Evolutionary conservation across 2,113 vertebrate species (phyloP), one percentile per base, ranked within the genome.

Genomic region (Hymenochirus boettgeri): DNA sequence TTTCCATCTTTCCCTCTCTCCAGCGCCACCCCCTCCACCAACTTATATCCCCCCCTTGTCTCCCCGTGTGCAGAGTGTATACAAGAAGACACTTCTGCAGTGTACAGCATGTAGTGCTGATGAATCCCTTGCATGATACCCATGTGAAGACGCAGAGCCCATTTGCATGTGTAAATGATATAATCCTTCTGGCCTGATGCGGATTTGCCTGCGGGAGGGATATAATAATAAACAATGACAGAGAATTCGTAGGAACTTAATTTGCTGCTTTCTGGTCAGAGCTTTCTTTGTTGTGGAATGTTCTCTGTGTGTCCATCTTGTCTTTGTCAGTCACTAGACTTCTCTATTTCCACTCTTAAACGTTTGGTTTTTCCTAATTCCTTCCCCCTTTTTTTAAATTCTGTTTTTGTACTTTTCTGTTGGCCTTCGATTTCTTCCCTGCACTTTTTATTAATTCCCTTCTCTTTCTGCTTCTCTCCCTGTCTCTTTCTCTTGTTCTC

Each of bases 121-220:
- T 59, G 65, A 67, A 52, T 67, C 65, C 56, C 65, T 60, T 52
- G 47, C 55, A 59, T 60, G 65, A 59, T 67, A 59, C 48, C 65
- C 65, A 53, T 52, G 22, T 51, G 55, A 60, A 67, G 57, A 60
- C 48, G 27, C 65, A 31, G 47, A 60, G 47, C 46, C 31, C 33
- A 67, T 67, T 67, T 67, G 65, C 65, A 67, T 67, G 65, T 67
- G 65, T 60, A 67, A 67, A 67, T 67, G 46, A 67, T 67, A 67
- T 67, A 67, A 67, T 67, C 65, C 65, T 67, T 67, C 65, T 67
- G 65, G 65, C 65, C 23, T 67, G 65, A 53, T 67, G 65, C 15
- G 57, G 56, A 67, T 67, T 59, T 67, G 64, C 55, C 55, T 66
- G 64, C 64, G 42, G 64, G 64, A 66, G 65, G 65, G 57, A 67